Conservation (phyloP, 2,113 vertebrate genomes). For the Herpetotheres cachinnans region DNA sequence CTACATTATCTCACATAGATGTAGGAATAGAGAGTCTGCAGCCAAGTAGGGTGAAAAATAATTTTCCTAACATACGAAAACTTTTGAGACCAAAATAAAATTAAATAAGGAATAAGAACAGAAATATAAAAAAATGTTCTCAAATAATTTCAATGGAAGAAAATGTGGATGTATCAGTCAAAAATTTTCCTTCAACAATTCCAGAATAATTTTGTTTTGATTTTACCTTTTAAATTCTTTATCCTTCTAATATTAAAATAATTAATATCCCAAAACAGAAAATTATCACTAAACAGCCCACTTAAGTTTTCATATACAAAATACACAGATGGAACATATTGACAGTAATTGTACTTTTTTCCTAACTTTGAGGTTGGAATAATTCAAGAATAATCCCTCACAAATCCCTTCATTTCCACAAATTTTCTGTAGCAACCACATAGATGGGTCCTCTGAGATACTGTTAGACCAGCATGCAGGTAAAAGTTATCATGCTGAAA, state of each 20-base stretch:
- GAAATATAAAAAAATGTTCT: background rate
- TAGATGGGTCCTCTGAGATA: background rate
- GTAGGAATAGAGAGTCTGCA: background rate
- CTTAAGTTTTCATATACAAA: background rate
- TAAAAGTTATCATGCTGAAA: background rate
- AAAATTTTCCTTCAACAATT: background rate
- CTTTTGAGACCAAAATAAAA: background rate
- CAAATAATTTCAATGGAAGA: background rate
- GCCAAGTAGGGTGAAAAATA: background rate
- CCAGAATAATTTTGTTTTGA: background rate
- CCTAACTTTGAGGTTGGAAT: background rate
- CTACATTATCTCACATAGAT: background rate
- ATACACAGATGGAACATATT: background rate
- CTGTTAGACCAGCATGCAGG: background rate
- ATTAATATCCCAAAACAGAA: background rate
- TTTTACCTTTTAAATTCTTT: background rate
- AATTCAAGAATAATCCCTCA: background rate
- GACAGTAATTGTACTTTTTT: background rate
- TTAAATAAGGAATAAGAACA: background rate
- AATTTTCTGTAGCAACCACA: background rate
- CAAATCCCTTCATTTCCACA: background rate
- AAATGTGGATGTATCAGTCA: background rate
- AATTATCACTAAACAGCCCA: background rate
- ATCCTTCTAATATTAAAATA: background rate
- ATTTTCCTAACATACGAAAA: background rate